These are phyloP conservation scores for Melanotaenia trifasciata DNA, from an alignment of 2,797 vertebrate species.

Conservation along the genomic window DNA sequence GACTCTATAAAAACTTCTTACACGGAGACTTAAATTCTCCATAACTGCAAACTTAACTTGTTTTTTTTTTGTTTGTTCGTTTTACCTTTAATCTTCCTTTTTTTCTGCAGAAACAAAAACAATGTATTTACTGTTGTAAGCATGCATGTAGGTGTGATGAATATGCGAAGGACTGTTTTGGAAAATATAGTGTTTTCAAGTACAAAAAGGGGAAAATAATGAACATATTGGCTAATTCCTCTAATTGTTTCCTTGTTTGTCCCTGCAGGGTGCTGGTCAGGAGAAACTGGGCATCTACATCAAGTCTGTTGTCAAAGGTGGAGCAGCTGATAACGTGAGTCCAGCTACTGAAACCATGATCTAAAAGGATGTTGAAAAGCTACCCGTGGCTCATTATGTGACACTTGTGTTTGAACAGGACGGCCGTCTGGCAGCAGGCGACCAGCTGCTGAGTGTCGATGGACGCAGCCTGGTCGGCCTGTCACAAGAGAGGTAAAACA, in stretches of 20 bases:
- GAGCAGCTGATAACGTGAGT: slow-evolving; percentile 96
- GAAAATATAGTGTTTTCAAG: too few species aligned
- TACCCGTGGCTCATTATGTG: slow-evolving; percentile 16
- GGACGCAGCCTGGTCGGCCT: slow-evolving; percentile 96
- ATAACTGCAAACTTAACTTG: too few species aligned
- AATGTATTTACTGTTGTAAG: too few species aligned
- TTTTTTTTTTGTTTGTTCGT: too few species aligned
- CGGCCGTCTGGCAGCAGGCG: slow-evolving; percentile 94
- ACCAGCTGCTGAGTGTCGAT: slow-evolving; percentile 97
- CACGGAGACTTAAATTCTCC: too few species aligned
- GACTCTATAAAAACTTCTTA: too few species aligned
- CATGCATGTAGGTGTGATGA: too few species aligned
- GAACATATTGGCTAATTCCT: neutral
- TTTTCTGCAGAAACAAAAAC: too few species aligned
- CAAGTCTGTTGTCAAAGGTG: slow-evolving; percentile 98
- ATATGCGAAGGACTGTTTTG: too few species aligned
- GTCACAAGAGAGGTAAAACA: slow-evolving; percentile 94
- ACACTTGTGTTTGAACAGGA: slow-evolving; percentile 81
- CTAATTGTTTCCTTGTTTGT: slow-evolving; percentile 1
- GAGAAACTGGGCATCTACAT: slow-evolving; percentile 99
- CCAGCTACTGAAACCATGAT: neutral
- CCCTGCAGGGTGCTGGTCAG: slow-evolving; percentile 93
- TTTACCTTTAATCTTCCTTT: too few species aligned
- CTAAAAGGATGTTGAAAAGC: neutral
- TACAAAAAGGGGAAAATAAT: neutral